These are phyloP conservation scores for Pavo muticus DNA, from an alignment of 2,113 vertebrate species.

Conservation along the genomic window DNA sequence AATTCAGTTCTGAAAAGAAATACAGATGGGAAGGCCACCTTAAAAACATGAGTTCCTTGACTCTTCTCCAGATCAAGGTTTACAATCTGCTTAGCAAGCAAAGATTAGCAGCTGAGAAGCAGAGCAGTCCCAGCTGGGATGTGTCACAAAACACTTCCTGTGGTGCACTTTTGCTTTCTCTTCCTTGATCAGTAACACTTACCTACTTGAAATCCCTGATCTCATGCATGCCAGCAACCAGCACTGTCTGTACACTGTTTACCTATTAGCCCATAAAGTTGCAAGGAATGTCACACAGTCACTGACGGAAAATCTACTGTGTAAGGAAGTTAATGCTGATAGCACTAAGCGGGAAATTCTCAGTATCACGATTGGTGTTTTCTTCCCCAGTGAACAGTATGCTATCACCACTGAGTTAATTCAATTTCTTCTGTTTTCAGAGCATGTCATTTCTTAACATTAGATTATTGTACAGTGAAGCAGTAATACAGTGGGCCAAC, in stretches of 20 bases:
- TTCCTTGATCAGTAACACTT: fast-evolving
- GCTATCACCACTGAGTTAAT: neutral
- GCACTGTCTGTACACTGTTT: neutral
- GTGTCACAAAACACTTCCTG: neutral
- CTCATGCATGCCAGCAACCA: neutral
- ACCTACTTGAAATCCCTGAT: neutral
- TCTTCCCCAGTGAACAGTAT: neutral
- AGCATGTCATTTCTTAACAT: neutral
- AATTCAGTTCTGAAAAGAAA: neutral
- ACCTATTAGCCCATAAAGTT: neutral
- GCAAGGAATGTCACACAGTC: neutral
- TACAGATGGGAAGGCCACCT: neutral
- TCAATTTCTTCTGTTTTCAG: neutral
- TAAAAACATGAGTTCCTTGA: neutral
- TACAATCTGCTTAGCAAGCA: neutral
- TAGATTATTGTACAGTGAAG: neutral
- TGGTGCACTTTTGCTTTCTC: neutral
- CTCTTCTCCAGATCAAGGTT: neutral
- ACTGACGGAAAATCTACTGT: neutral
- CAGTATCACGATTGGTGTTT: fast-evolving
- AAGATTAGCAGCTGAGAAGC: neutral
- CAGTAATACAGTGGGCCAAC: neutral
- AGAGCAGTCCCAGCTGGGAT: neutral
- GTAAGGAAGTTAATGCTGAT: neutral
- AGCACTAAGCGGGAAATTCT: neutral